Base-by-base conservation (phyloP, 1,140 invertebrate genomes). In the Choristoneura fumiferana region DNA sequence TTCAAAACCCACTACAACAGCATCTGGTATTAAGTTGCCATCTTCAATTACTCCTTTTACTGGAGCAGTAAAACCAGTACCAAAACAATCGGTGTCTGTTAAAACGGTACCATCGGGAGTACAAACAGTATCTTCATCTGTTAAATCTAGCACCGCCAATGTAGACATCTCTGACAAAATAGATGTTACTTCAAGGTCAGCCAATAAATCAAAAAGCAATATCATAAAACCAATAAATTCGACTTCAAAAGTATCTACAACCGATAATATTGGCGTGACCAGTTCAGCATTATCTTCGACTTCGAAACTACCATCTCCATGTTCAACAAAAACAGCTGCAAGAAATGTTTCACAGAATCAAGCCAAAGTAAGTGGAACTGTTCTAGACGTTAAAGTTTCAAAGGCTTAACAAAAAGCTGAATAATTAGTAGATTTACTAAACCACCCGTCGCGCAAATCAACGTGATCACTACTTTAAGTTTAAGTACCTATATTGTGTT, bases 401-500 rank as follows among this genome's bases (percentile, higher is more conserved):
- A 58, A 58, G 70, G 63, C 63, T 75, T 75, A 80, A 69, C 3
- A 35, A 38, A 65, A 69, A 39, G 56, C 15, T 10, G 45, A 45
- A 29, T 62, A 35, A 54, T 58, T 67, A 71, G 54, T 45, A 63
- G 39, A 62, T 58, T 63, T 61, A 29, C 18, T 33, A 29, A 29
- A 29, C 22, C 22, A 53, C 39, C 38, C 54, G 37, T 56, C 56
- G 71, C 71, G 71, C 71, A 71, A 74, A 39, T 40, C 54, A 59
- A 60, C 22, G 64, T 66, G 53, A 57, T 65, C 57, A 17, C 54
- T 38, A 8, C 29, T 12, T 49, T 9, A 29, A 49, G 14, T 29
- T 29, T 29, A 29, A 29, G 22, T 29, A n/a, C n/a, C n/a, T 13
- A 49, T 29, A 18, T 33, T 49, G 22, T n/a, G 43, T 49, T 49